phyloP scores from a whole-genome alignment of 2,113 vertebrate genomes.

The Tylochromis polylepis region DNA sequence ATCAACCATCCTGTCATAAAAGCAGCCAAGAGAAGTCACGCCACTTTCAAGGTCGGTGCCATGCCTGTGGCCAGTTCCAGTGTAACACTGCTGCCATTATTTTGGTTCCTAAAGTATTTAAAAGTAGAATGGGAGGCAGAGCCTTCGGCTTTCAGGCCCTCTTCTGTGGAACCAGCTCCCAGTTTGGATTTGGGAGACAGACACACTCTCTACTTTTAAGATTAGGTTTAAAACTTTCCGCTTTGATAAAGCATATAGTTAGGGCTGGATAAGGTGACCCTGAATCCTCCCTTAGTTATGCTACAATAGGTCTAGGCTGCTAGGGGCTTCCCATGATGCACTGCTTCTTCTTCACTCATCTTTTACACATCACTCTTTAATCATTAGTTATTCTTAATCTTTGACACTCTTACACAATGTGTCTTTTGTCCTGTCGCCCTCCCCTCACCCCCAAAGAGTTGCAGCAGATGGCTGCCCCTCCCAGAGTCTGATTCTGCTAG shows the following conservation, averaged over 20 bases:
- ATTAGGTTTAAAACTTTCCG: not conserved
- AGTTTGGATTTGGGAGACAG: not conserved
- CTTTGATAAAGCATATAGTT: not conserved
- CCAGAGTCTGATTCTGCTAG: not conserved
- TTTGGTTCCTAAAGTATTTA: not conserved
- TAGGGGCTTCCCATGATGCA: not conserved
- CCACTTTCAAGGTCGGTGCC: not conserved
- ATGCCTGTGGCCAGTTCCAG: not conserved
- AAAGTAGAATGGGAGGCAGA: not conserved
- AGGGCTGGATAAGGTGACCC: too few relatives aligned
- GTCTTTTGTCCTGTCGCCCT: not conserved
- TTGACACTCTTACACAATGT: too few relatives aligned
- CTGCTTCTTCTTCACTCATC: not conserved
- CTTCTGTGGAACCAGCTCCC: not conserved
- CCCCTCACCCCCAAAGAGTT: not conserved
- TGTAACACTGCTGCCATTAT: not conserved
- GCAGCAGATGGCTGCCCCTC: not conserved
- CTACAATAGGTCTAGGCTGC: not conserved
- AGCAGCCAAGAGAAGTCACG: not conserved
- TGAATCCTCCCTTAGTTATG: not conserved
- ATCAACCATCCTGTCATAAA: slow-evolving; percentile 89
- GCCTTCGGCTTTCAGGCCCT: not conserved
- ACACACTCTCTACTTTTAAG: not conserved
- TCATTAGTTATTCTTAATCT: too few relatives aligned
- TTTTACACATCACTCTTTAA: too few relatives aligned